These are phyloP conservation scores for Eudyptes chrysolophus DNA, from an alignment of 2,113 vertebrate genomes.

Conservation along the genomic window DNA sequence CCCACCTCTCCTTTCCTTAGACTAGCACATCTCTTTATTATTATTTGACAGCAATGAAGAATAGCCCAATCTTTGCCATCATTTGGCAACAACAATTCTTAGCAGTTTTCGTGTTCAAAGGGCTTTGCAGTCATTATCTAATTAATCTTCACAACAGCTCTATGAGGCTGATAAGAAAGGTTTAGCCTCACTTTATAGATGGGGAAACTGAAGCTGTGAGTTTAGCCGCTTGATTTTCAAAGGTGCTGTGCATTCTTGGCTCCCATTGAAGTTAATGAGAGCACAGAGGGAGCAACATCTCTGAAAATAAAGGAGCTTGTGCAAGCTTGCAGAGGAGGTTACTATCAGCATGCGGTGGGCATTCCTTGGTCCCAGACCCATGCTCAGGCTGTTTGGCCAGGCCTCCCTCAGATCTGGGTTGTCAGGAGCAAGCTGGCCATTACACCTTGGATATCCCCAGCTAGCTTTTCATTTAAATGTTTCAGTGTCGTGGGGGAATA, in stretches of 20 bases:
- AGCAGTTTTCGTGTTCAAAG: constrained; percentile 54
- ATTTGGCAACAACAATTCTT: constrained; percentile 67
- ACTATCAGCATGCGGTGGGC: background rate
- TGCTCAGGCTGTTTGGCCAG: background rate
- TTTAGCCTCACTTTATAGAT: constrained; percentile 50
- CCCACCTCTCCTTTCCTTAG: constrained; percentile 60
- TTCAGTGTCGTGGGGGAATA: background rate
- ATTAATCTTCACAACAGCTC: constrained; percentile 63
- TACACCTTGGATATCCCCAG: background rate
- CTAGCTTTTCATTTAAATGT: background rate
- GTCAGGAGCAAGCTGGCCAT: background rate
- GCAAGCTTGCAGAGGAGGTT: background rate
- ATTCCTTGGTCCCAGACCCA: background rate
- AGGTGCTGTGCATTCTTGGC: constrained; percentile 37
- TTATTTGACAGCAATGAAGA: constrained; percentile 67
- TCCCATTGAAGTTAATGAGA: constrained; percentile 45
- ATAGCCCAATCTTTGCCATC: constrained; percentile 63
- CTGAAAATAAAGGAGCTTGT: constrained; percentile 1
- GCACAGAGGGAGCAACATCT: background rate
- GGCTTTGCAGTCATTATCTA: constrained; percentile 62
- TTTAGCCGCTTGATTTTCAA: constrained; percentile 60
- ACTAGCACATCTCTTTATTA: constrained; percentile 60
- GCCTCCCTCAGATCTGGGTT: background rate
- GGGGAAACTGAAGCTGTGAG: constrained; percentile 46
- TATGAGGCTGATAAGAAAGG: constrained; percentile 48